phyloP scores from a whole-genome alignment of 2,888 invertebrate genomes.

The Pseudoips prasinana region DNA sequence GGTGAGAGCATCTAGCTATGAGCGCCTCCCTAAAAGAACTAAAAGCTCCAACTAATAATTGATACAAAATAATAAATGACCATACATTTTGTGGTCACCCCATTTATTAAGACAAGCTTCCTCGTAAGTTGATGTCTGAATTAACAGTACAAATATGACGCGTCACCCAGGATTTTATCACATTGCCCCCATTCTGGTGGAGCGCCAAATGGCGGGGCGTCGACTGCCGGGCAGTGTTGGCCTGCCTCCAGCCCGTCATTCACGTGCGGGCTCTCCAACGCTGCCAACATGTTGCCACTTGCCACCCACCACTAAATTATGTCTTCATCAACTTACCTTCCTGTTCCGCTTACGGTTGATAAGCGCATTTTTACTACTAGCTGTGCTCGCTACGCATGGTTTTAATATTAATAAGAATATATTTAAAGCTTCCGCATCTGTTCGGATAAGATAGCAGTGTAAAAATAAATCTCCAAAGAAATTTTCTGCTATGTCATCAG shows the following conservation, averaged over 20 bases:
- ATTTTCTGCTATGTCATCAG: no score
- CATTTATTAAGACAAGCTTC: slow-evolving; percentile 5
- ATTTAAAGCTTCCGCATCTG: no score
- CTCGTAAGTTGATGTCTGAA: slow-evolving; percentile 11
- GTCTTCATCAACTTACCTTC: slow-evolving; percentile 47
- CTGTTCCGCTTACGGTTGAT: slow-evolving; percentile 61
- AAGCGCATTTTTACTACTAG: no score
- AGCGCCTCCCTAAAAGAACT: no score
- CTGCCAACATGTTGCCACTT: slow-evolving; percentile 44
- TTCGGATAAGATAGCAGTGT: no score
- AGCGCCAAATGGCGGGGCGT: slow-evolving; percentile 51
- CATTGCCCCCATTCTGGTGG: slow-evolving; percentile 55
- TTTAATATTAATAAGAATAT: no score
- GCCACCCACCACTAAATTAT: slow-evolving; percentile 41
- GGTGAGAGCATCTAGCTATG: no score
- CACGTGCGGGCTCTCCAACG: slow-evolving; percentile 32
- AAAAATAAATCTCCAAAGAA: no score
- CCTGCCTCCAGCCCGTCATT: slow-evolving; percentile 50
- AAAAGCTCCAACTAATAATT: no score
- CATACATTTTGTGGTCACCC: no score
- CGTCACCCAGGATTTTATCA: slow-evolving; percentile 45
- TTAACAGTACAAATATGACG: slow-evolving; percentile 24
- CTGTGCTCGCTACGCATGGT: no score
- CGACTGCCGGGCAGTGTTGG: slow-evolving; percentile 28
- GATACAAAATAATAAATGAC: no score